These are phyloP conservation scores for Pseudopipra pipra DNA, from an alignment of 2,113 vertebrate species.

Conservation along the genomic window DNA sequence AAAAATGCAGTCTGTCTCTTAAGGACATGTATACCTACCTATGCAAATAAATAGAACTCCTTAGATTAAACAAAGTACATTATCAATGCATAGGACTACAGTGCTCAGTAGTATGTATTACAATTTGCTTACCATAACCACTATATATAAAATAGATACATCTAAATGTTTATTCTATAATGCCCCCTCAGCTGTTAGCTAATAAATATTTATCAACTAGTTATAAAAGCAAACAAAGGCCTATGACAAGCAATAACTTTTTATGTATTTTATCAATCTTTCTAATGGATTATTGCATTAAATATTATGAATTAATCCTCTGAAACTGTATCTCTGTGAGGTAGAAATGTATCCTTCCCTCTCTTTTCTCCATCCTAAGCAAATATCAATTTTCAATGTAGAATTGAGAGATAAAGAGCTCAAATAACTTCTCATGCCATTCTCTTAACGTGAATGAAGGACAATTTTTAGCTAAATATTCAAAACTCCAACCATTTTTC, in stretches of 20 bases:
- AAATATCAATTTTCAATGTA: neutral
- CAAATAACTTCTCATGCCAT: neutral
- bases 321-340: neutral
- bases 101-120: neutral
- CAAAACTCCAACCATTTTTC: neutral
- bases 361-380: neutral
- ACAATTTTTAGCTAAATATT: neutral
- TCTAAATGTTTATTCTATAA: neutral
- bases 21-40: neutral
- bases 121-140: neutral
- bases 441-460: neutral
- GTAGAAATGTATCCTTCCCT: neutral
- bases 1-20: neutral
- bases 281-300: neutral
- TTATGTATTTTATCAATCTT: neutral
- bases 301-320: neutral
- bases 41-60: neutral
- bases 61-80: neutral
- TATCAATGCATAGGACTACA: neutral
- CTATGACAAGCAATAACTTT: neutral
- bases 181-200: neutral
- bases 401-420: neutral
- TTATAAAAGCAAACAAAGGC: neutral
- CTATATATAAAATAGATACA: neutral
- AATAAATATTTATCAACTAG: neutral